phyloP scores from a whole-genome alignment of 2,113 vertebrate species.

The Lutjanus erythropterus region DNA sequence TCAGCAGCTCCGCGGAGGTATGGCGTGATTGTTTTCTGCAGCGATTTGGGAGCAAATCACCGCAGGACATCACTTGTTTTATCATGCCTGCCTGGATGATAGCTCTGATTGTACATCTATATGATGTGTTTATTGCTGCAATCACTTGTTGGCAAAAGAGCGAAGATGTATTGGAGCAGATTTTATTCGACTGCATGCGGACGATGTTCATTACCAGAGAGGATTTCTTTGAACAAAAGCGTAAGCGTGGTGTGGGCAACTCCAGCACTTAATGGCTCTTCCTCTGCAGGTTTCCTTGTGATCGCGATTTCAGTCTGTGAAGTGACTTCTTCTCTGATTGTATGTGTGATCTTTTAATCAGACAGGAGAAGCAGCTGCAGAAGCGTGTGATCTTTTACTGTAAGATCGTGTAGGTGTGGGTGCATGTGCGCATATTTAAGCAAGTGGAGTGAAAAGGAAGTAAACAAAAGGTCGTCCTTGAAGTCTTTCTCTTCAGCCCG shows the following conservation, averaged over 20 bases:
- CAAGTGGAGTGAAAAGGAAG: not conserved
- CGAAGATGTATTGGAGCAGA: not conserved
- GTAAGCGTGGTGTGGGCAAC: not conserved
- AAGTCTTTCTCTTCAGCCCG: constrained; percentile 7
- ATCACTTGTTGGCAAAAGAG: constrained; percentile 14
- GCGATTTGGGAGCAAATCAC: constrained; percentile 34
- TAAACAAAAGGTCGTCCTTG: constrained; percentile 39
- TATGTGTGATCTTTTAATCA: constrained; percentile 23
- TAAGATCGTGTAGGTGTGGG: not conserved
- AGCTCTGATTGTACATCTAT: constrained; percentile 22
- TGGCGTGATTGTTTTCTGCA: constrained; percentile 39
- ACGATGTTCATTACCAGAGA: not conserved
- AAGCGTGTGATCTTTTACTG: not conserved
- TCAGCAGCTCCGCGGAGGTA: constrained; percentile 12
- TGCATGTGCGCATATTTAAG: not conserved
- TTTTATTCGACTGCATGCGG: not conserved
- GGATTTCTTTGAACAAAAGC: constrained; percentile 9
- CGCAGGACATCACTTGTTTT: constrained; percentile 14
- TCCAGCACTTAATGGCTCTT: constrained; percentile 2
- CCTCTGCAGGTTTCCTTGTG: constrained; percentile 4
- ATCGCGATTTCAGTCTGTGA: constrained; percentile 30
- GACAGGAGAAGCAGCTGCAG: not conserved
- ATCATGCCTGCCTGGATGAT: constrained; percentile 16
- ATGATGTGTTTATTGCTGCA: constrained; percentile 11
- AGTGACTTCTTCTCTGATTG: constrained; percentile 39